Conservation (phyloP, 2,888 invertebrate species). For the Hydropsyche betteni region DNA sequence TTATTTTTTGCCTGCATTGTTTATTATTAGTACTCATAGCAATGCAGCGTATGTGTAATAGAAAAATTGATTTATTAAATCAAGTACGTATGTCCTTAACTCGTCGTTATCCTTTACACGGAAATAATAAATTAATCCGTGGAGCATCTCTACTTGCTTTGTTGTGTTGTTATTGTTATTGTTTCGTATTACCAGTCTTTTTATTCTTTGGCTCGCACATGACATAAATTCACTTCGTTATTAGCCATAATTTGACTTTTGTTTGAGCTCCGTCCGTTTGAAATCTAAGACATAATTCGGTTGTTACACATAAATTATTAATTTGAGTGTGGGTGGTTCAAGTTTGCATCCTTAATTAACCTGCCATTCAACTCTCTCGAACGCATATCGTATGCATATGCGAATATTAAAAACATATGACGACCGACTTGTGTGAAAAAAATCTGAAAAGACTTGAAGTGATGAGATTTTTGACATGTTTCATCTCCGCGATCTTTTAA, state of each 20-base stretch:
- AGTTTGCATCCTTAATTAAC: conserved; percentile 4
- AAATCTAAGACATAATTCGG: too few relatives aligned
- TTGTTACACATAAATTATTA: not conserved
- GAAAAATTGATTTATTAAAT: conserved; percentile 8
- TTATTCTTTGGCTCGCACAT: too few relatives aligned
- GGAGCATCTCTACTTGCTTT: not conserved
- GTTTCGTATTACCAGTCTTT: not conserved
- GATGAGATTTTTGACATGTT: too few relatives aligned
- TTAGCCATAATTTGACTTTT: too few relatives aligned
- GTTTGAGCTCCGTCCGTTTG: too few relatives aligned
- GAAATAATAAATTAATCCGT: conserved; percentile 18
- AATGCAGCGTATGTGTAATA: too few relatives aligned
- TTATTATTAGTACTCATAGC: too few relatives aligned
- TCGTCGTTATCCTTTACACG: conserved; percentile 6
- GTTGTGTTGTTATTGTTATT: conserved; percentile 8
- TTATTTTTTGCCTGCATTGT: too few relatives aligned
- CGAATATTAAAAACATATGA: conserved; percentile 3
- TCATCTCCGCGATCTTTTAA: too few relatives aligned
- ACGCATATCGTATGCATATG: not conserved
- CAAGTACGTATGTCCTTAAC: conserved; percentile 23
- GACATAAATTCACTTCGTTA: too few relatives aligned
- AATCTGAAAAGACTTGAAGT: too few relatives aligned
- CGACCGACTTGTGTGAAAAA: too few relatives aligned
- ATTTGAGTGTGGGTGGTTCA: not conserved
- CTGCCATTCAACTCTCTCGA: conserved; percentile 12